A percentile compares a stretch with the other conserved stretches of the same genome.
Evolutionary conservation across 2,888 invertebrate genomes (phyloP).

Genomic region (Sepiola atlantica): DNA sequence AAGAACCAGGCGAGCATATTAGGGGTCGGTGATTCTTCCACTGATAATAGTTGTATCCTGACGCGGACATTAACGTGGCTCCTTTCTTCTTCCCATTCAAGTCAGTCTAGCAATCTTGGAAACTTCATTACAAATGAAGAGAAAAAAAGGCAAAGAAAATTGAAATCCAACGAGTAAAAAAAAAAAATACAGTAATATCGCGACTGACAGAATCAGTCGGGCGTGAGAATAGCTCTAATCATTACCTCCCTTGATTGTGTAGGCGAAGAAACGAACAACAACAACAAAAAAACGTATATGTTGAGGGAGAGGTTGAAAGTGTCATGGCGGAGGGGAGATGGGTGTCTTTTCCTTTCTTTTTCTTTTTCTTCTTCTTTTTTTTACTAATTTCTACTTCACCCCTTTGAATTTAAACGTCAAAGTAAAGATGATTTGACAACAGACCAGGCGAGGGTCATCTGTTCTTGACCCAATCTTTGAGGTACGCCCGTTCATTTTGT

Average conservation of each 20-base stretch:
- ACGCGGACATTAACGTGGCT: background rate
- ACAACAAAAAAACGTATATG: background rate
- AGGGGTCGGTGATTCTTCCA: background rate
- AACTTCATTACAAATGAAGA: background rate
- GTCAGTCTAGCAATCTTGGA: background rate
- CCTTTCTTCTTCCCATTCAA: background rate
- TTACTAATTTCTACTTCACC: background rate
- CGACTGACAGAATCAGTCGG: background rate
- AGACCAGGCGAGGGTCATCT: background rate
- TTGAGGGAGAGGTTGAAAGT: background rate
- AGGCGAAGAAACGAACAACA: background rate
- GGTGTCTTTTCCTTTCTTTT: too few species aligned
- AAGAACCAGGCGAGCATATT: background rate
- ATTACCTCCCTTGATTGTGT: background rate
- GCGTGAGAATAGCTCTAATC: background rate
- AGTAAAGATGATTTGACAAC: slow-evolving; percentile 32
- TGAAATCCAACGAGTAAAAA: background rate
- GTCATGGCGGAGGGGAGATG: background rate
- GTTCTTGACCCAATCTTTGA: background rate
- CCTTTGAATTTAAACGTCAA: background rate
- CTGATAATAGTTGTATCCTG: background rate
- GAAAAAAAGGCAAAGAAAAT: background rate
- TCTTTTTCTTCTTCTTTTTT: background rate
- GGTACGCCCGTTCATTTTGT: background rate
- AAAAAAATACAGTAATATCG: background rate